Percentiles rank a stretch among this genome's conserved stretches.
Evolutionary conservation across 2,888 invertebrate species (phyloP).

Genomic region (Plusia festucae): DNA sequence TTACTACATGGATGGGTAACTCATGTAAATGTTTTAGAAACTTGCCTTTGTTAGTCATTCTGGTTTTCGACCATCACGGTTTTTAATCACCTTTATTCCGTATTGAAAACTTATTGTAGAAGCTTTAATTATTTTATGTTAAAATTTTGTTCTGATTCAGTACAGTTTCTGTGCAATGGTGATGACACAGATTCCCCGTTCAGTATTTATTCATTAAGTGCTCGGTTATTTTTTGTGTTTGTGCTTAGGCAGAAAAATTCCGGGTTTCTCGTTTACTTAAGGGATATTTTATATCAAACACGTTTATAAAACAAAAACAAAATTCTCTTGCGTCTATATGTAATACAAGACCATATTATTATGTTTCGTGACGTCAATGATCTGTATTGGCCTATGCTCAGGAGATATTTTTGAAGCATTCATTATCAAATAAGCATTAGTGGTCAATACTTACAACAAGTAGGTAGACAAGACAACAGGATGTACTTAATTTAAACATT

Average conservation of each 20-base stretch:
- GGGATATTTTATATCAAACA: background rate
- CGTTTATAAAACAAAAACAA: background rate
- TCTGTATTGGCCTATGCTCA: slow-evolving; percentile 1
- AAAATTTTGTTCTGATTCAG: background rate
- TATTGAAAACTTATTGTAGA: background rate
- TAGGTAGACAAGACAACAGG: background rate
- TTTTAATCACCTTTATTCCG: background rate
- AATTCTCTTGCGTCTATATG: background rate
- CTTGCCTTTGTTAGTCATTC: slow-evolving; percentile 18
- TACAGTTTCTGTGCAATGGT: no score
- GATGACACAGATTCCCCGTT: no score
- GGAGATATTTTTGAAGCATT: background rate
- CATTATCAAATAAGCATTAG: background rate
- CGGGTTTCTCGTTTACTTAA: background rate
- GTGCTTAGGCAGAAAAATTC: background rate
- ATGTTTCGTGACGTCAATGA: slow-evolving; percentile 4
- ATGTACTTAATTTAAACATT: background rate
- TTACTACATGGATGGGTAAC: slow-evolving; percentile 22
- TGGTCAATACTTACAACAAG: background rate
- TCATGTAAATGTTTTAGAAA: slow-evolving; percentile 37
- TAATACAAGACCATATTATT: slow-evolving; percentile 4
- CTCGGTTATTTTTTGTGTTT: background rate
- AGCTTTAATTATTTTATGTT: background rate
- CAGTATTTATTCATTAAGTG: no score
- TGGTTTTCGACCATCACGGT: background rate